Evolutionary conservation across 2,888 invertebrate genomes (phyloP).

Genomic region (Drosophila nigricruria): DNA sequence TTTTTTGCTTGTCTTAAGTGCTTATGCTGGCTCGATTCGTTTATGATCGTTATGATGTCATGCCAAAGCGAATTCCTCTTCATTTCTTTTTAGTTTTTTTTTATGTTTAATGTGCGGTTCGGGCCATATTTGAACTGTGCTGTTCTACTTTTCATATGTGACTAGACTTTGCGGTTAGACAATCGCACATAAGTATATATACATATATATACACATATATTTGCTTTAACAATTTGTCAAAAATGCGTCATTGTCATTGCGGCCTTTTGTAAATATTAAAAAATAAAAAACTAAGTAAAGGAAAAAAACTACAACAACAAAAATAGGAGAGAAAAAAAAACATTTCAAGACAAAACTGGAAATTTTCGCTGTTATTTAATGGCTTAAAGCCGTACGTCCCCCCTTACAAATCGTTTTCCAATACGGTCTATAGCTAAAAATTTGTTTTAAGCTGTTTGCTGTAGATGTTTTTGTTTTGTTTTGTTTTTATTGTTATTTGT

Average conservation of each 20-base stretch:
- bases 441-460: slow-evolving; percentile 37
- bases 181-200: slow-evolving; percentile 21
- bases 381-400: slow-evolving; percentile 24
- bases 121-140: slow-evolving; percentile 53
- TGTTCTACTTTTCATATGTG: slow-evolving; percentile 74
- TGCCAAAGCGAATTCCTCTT: slow-evolving; percentile 73
- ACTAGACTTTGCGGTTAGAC: slow-evolving; percentile 63
- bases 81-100: slow-evolving; percentile 40
- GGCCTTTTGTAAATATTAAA: slow-evolving; percentile 65
- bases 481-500: slow-evolving; percentile 21
- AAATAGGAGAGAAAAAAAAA: slow-evolving; percentile 12
- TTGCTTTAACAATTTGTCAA: slow-evolving; percentile 70
- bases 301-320: slow-evolving; percentile 9
- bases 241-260: slow-evolving; percentile 71
- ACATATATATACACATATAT: slow-evolving; percentile 32
- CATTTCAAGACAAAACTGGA: slow-evolving; percentile 40
- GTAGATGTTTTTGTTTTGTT: slow-evolving; percentile 15
- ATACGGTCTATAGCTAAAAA: slow-evolving; percentile 30
- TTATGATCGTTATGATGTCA: slow-evolving; percentile 74
- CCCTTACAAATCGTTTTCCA: slow-evolving; percentile 40
- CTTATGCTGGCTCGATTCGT: slow-evolving; percentile 66
- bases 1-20: slow-evolving; percentile 42
- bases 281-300: slow-evolving; percentile 23
- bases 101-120: slow-evolving; percentile 43
- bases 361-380: slow-evolving; percentile 51